Evolutionary conservation across 2,888 invertebrate species (phyloP).

Genomic region (Aethes cnicana): DNA sequence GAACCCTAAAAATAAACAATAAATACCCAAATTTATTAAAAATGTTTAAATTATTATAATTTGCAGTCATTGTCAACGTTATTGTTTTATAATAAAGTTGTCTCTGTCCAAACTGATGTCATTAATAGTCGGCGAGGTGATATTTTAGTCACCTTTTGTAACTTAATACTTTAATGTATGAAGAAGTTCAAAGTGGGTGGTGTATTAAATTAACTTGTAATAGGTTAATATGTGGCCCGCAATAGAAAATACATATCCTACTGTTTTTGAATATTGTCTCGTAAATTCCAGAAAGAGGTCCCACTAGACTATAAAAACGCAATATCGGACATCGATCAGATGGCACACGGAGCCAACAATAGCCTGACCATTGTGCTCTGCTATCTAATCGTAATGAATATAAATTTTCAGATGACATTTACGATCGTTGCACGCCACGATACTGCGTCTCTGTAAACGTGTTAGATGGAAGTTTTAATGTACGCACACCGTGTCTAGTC

Average conservation of each 20-base stretch:
- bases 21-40: constrained; percentile 30
- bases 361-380: constrained; percentile 68
- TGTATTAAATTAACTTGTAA: constrained; percentile 67
- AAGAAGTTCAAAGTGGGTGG: constrained; percentile 59
- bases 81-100: constrained; percentile 47
- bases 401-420: constrained; percentile 82
- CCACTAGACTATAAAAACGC: constrained; percentile 68
- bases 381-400: constrained; percentile 82
- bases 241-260: constrained; percentile 57
- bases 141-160: constrained; percentile 49
- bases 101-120: constrained; percentile 21
- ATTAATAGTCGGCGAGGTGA: constrained; percentile 35
- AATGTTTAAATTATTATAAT: constrained; percentile 24
- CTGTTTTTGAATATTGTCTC: constrained; percentile 53
- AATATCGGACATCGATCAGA: constrained; percentile 78
- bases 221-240: constrained; percentile 56
- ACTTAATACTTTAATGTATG: constrained; percentile 51
- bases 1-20: constrained; percentile 38
- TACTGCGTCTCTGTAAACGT: constrained; percentile 72
- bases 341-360: constrained; percentile 69
- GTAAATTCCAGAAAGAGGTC: constrained; percentile 52
- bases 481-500: constrained; percentile 58
- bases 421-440: constrained; percentile 76
- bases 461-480: constrained; percentile 66
- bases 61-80: constrained; percentile 32